Evolutionary conservation across 2,888 invertebrate species (phyloP).

Genomic region (Caenorhabditis sp.): DNA sequence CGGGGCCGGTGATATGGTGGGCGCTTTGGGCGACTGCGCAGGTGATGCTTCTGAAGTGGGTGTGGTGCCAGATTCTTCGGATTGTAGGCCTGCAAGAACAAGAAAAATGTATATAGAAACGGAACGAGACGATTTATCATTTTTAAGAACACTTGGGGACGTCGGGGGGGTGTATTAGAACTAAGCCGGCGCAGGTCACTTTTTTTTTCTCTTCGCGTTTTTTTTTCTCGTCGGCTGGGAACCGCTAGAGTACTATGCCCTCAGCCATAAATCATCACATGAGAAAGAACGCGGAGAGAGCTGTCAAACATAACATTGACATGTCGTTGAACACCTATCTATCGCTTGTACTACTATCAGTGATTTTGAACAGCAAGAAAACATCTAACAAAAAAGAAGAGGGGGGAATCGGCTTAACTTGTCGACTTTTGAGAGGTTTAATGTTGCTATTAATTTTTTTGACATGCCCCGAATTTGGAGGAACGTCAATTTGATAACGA

Average conservation of each 20-base stretch:
- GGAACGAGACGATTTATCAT: not conserved
- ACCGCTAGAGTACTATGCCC: not conserved
- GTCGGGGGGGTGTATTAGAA: not conserved
- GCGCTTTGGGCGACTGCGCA: not conserved
- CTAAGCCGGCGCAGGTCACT: not conserved
- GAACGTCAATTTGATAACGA: not conserved
- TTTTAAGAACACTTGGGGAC: not conserved
- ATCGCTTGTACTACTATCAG: not conserved
- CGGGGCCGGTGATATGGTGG: not conserved
- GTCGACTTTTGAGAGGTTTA: not conserved
- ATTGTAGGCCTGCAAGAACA: not conserved
- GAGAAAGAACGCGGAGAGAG: not conserved
- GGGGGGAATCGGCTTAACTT: not conserved
- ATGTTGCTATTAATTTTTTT: not conserved
- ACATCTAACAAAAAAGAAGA: too few species aligned
- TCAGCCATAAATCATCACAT: not conserved
- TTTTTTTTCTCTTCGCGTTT: too few species aligned
- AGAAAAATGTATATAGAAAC: not conserved
- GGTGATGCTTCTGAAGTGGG: not conserved
- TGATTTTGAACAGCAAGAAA: not conserved
- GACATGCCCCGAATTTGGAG: too few species aligned
- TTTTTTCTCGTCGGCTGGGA: too few species aligned
- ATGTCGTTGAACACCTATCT: not conserved
- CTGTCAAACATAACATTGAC: not conserved
- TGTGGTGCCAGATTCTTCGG: not conserved